A percentile compares a stretch with the other conserved stretches of the same genome.
phyloP scores from a whole-genome alignment of 2,113 vertebrate genomes.

The Salvelinus fontinalis region DNA sequence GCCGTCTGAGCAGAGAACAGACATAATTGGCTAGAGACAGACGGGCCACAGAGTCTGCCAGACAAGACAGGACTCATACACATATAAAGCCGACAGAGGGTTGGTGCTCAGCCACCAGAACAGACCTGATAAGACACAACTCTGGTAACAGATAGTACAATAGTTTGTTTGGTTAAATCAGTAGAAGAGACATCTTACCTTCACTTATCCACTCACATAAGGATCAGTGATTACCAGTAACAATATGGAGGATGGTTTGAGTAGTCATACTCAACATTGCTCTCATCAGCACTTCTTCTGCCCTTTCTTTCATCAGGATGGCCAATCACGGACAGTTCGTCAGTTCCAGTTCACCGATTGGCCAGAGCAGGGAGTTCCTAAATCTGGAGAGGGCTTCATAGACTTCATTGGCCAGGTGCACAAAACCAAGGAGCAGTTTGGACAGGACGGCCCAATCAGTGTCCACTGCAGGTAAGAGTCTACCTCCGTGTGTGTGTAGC shows the following conservation, averaged over 20 bases:
- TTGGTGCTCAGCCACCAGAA: background rate
- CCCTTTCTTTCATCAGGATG: constrained; percentile 75
- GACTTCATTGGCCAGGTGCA: constrained; percentile 99
- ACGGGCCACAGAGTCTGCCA: background rate
- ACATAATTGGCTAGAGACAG: background rate
- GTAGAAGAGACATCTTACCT: no score
- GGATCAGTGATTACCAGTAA: no score
- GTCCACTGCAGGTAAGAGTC: constrained; percentile 93
- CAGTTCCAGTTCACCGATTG: constrained; percentile 99
- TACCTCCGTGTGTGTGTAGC: no score
- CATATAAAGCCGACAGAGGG: background rate
- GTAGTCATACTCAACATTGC: no score
- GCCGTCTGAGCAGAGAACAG: constrained; percentile 63
- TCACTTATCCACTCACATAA: no score
- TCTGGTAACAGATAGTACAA: background rate
- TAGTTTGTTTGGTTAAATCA: no score
- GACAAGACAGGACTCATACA: background rate
- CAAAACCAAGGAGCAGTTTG: constrained; percentile 99
- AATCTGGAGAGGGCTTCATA: constrained; percentile 96
- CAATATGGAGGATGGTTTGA: no score
- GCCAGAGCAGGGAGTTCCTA: constrained; percentile 97
- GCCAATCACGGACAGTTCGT: constrained; percentile 94
- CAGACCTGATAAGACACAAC: background rate
- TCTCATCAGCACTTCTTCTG: no score
- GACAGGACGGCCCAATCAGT: constrained; percentile 96